Evolutionary conservation across 2,888 invertebrate species (phyloP).

Genomic region (Drosophila cognata): DNA sequence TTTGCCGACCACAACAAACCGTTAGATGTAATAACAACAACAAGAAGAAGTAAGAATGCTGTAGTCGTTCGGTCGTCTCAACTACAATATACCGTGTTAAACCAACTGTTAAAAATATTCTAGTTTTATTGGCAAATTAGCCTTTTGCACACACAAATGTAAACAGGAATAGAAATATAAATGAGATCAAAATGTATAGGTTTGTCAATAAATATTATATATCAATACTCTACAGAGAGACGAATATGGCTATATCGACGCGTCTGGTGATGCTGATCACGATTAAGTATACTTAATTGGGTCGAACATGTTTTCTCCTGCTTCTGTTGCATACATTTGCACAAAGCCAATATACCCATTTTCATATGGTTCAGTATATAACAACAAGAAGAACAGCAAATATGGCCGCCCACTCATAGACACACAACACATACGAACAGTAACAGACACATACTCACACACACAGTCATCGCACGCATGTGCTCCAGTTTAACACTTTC

Average conservation of each 20-base stretch:
- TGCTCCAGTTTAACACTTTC: constrained; percentile 77
- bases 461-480: constrained; percentile 57
- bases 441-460: constrained; percentile 13
- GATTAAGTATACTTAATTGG: neutral
- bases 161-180: neutral
- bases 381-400: constrained; percentile 39
- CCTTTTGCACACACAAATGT: constrained; percentile 24
- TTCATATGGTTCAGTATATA: constrained; percentile 12
- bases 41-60: neutral
- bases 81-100: neutral
- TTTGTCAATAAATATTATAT: neutral
- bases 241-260: neutral
- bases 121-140: neutral
- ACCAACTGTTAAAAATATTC: neutral
- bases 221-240: neutral
- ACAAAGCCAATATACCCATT: neutral
- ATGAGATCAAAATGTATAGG: neutral
- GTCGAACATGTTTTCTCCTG: neutral
- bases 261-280: neutral
- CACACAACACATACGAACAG: constrained; percentile 4
- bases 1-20: constrained; percentile 51
- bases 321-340: neutral
- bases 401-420: constrained; percentile 47
- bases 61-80: neutral
- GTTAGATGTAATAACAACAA: constrained; percentile 30